Evolutionary conservation across 2,888 invertebrate species (phyloP), one percentile per base, ranked within the genome.

Genomic region (Stenodema calcarata): DNA sequence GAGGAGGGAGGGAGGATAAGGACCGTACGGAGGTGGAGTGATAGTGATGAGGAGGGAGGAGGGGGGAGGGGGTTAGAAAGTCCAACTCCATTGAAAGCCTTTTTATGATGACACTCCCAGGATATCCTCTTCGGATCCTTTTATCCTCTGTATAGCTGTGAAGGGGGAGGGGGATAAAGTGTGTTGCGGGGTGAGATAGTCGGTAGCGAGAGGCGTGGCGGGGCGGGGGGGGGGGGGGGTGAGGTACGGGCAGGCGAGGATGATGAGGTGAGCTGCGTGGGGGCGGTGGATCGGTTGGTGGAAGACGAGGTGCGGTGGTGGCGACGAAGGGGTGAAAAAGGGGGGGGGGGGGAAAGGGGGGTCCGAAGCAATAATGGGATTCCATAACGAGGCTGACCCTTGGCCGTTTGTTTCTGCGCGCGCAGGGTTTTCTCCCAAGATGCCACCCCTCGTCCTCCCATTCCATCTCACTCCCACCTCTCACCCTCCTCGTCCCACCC

Each of bases 21-120:
- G 75, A 42, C 28, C 41, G 44, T 73, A 54, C 35, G 27, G 27
- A 6, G 27, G 42, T 18, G 35, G 83, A 1, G 18, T 2, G 27
- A 27, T 42, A 75, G 73, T 70, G 42, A 41, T 16, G 42, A 44
- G 73, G 73, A 27, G 18, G 35, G 41, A 12, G 9, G 80, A 18
- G 47, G 69, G 44, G 41, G 69, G 30, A 47, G 73, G 23, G 23
- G 35, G 54, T n/a, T 44, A 41, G 76, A 54, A 73, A 81, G 81
- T 73, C 81, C 75, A 73, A 81, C 81, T 86, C 86, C 86, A 86
- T 86, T 86, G 86, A 86, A 86, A 86, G 86, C 86, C 86, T 86
- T 86, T 86, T 86, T 86, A 86, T 86, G 86, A 86, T 86, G 86
- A 86, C 86, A 86, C 86, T 80, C 81, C 86, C 86, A 86, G 86